Evolutionary conservation across 1,140 invertebrate genomes (phyloP).

Genomic region (Yoshiicerus persimilis): DNA sequence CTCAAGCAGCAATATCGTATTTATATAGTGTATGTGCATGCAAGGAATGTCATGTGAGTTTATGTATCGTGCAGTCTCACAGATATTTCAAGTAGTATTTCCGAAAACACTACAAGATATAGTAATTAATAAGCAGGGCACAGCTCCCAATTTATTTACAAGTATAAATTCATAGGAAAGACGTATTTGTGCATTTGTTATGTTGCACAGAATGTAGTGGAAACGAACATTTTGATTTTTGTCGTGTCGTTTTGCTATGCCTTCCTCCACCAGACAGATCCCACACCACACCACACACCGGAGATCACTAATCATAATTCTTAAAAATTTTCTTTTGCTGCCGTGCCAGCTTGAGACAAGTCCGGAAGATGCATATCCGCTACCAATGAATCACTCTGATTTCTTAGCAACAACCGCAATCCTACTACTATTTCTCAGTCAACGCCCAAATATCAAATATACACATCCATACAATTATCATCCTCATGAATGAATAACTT

Average conservation of each 20-base stretch:
- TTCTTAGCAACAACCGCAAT: slow-evolving; percentile 14
- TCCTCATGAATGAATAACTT: not conserved
- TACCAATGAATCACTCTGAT: slow-evolving; percentile 19
- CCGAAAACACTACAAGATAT: not conserved
- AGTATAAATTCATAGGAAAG: not conserved
- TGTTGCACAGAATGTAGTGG: not conserved
- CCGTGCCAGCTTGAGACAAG: slow-evolving; percentile 1
- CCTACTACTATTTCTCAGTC: slow-evolving; percentile 10
- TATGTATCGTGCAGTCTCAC: not conserved
- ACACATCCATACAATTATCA: slow-evolving; percentile 14
- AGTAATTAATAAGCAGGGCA: not conserved
- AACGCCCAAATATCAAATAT: slow-evolving; percentile 21
- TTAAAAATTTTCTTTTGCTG: not conserved
- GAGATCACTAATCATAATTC: slow-evolving; percentile 13
- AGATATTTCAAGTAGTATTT: not conserved
- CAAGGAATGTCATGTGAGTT: not conserved
- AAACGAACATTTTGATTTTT: not conserved
- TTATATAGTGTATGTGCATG: too few species aligned
- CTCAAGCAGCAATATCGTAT: too few species aligned
- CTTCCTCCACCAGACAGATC: not conserved
- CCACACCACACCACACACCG: not conserved
- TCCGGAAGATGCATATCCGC: slow-evolving; percentile 25
- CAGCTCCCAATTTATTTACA: too few species aligned
- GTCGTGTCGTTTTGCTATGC: not conserved
- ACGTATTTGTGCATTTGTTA: not conserved